phyloP scores from a whole-genome alignment of 2,888 invertebrate genomes.

The Meteorus colon region DNA sequence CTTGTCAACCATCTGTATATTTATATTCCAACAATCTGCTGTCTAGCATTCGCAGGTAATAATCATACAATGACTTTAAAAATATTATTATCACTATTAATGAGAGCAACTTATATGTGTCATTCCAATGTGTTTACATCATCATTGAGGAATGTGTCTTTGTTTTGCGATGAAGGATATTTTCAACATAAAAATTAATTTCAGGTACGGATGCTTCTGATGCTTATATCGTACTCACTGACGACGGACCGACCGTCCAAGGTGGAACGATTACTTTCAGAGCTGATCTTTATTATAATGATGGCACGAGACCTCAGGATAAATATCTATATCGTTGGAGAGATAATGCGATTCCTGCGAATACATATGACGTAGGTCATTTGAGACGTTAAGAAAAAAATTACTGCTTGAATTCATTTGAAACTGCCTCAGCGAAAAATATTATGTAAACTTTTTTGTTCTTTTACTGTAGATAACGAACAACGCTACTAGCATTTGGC shows the following conservation, averaged over 20 bases:
- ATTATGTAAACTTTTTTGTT: conserved; percentile 43
- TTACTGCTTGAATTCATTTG: too few relatives aligned
- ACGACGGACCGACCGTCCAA: conserved; percentile 81
- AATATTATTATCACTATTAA: not conserved
- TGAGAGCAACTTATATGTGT: not conserved
- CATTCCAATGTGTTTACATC: not conserved
- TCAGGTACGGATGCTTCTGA: conserved; percentile 44
- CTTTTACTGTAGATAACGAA: conserved; percentile 69
- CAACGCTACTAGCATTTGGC: conserved; percentile 78
- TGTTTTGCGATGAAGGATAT: not conserved
- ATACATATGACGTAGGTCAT: conserved; percentile 73
- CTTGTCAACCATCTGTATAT: conserved; percentile 10
- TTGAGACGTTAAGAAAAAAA: conserved; percentile 17
- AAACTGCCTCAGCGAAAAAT: not conserved
- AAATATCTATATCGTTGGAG: conserved; percentile 77
- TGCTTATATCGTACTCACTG: conserved; percentile 75
- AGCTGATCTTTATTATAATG: conserved; percentile 75
- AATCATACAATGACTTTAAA: not conserved
- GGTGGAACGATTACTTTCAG: conserved; percentile 83
- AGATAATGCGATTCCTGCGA: conserved; percentile 77
- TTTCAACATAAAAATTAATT: conserved; percentile 13
- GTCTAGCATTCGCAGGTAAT: conserved; percentile 27
- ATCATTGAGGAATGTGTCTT: not conserved
- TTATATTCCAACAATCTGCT: conserved; percentile 19
- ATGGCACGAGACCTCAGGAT: conserved; percentile 71